Evolutionary conservation across 2,797 vertebrate species (phyloP).

Genomic region (Schizopygopsis malacanthus): DNA sequence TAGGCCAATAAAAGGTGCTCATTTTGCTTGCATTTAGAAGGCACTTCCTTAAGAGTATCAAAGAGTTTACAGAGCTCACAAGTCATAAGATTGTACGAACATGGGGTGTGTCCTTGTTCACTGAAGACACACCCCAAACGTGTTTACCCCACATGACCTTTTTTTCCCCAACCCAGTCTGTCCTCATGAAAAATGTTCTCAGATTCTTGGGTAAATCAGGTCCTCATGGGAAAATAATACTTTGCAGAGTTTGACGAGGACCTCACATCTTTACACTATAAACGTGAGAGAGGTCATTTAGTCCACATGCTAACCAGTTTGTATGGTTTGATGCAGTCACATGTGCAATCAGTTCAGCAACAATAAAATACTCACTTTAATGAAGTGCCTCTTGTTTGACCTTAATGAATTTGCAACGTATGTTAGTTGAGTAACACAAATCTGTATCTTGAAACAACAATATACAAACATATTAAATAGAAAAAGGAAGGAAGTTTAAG

Average conservation of each 20-base stretch:
- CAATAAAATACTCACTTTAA: neutral
- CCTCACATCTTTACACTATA: neutral
- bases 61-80: slow-evolving; percentile 1
- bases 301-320: neutral
- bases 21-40: neutral
- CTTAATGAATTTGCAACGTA: neutral
- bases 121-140: neutral
- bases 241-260: neutral
- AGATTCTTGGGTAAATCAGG: slow-evolving; percentile 51
- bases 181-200: slow-evolving; percentile 39
- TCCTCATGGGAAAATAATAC: slow-evolving; percentile 51
- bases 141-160: slow-evolving; percentile 40
- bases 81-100: neutral
- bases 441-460: neutral
- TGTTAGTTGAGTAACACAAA: neutral
- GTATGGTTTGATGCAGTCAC: neutral
- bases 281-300: neutral
- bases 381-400: neutral
- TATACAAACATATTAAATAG: neutral
- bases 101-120: slow-evolving; percentile 17
- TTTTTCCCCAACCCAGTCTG: slow-evolving; percentile 17
- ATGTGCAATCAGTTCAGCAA: neutral
- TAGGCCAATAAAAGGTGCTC: neutral
- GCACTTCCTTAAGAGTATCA: neutral
- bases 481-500: neutral